Conservation (phyloP, 1,140 invertebrate species). For the Cyclargus thomasi region DNA sequence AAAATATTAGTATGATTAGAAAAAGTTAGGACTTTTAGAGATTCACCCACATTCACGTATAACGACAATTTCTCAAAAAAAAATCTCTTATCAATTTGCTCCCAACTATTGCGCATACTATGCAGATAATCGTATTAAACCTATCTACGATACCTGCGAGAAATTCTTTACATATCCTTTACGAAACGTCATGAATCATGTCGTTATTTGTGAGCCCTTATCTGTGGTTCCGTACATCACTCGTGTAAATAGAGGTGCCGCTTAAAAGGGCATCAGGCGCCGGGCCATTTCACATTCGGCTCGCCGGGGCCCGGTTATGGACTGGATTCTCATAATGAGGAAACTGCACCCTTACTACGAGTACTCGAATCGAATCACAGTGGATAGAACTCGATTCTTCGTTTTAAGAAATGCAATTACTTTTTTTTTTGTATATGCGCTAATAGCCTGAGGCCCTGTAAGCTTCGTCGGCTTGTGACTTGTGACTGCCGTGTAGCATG, state of each 20-base stretch:
- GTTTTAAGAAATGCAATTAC: no score
- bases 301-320: constrained; percentile 48
- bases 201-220: not conserved
- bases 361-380: constrained; percentile 23
- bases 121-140: no score
- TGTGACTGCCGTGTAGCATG: no score
- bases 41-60: no score
- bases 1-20: no score
- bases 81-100: no score
- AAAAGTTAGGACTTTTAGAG: no score
- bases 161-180: constrained; percentile 11
- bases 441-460: no score
- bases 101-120: no score
- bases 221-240: constrained; percentile 4
- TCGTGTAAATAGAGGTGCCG: constrained; percentile 26
- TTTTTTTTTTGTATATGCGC: no score
- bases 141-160: not conserved
- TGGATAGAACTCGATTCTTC: not conserved
- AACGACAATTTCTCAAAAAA: no score
- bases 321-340: constrained; percentile 60
- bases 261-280: constrained; percentile 56
- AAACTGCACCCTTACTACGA: constrained; percentile 35
- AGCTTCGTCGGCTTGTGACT: no score
- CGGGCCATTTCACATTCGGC: constrained; percentile 58
- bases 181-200: constrained; percentile 4